Base-by-base conservation (phyloP, 2,888 invertebrate species). In the Lypha dubia region DNA sequence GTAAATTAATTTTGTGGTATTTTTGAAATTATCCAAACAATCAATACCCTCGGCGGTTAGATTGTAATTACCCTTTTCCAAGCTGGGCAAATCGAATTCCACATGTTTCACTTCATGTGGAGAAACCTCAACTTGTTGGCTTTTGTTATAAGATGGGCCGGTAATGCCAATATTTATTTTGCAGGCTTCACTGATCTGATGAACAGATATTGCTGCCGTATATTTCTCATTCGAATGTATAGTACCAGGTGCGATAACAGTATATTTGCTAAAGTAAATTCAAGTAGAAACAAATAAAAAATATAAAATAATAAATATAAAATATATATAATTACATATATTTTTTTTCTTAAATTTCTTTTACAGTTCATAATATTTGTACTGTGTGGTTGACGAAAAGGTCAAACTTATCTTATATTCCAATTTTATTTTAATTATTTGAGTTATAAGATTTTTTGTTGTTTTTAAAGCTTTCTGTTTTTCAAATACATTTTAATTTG, bases 151-250 rank as follows among this genome's bases (percentile, higher is more conserved):
- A 6, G 89, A 88, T 6, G 90, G 90, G 3, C 90, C 91, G 0
- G 89, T 88, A 20, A 90, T 89, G 71, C 91, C 90, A 11, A 90
- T 86, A 65, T 89, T 90, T 9, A 90, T 81, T 32, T 87, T 85
- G 38, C 88, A 88, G 1, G 91, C 88, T 49, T 89, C 79, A 17
- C 85, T 84, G 32, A 88, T 87, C 44, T 91, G 90, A 86, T 94
- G 93, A 28, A 94, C 93, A 58, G 94, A 94, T 49, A 97, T 94
- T 6, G 96, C 95, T 67, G 96, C 96, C 89, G 96, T 96, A 92
- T 96, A 98, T 87, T 96, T 95, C 74, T 95, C 95, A 93, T 96
- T 95, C 17, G 98, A 97, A 85, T 98, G 94, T 58, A 98, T 93
- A 20, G 95, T 94, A 88, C 95, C 94, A 3, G 97, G 96, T 5